Conservation (phyloP, 1,140 invertebrate species). For the Wasmannia auropunctata region DNA sequence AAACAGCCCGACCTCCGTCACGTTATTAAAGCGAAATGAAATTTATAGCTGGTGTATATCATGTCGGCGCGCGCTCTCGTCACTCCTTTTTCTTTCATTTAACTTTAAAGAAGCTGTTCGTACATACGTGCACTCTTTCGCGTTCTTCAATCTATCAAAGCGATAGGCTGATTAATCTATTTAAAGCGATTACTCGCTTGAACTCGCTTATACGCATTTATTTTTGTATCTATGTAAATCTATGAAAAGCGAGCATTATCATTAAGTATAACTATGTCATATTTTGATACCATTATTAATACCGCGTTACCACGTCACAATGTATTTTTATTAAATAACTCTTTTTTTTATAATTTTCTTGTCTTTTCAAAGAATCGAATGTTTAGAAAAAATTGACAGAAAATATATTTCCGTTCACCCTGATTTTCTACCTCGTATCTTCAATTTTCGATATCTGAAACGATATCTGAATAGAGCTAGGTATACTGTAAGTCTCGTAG, state of each 20-base stretch:
- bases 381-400: neutral
- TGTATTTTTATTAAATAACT: neutral
- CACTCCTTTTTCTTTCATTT: neutral
- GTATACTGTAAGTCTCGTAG: neutral
- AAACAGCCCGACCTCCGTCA: neutral
- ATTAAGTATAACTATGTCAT: neutral
- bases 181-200: neutral
- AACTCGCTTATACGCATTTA: neutral
- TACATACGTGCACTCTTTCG: neutral
- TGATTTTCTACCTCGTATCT: neutral
- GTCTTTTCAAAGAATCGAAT: neutral
- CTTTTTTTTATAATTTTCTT: neutral
- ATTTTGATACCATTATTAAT: neutral
- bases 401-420: neutral
- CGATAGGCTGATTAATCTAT: neutral
- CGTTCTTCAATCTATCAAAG: neutral
- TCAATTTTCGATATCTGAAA: neutral
- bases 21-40: slow-evolving; percentile 17
- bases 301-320: neutral
- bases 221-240: neutral
- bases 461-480: neutral
- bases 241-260: neutral
- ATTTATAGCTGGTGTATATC: neutral
- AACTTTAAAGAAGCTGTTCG: neutral
- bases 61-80: neutral